These are phyloP conservation scores for Capitella teleta DNA, from an alignment of 1,140 invertebrate species.

Conservation along the genomic window DNA sequence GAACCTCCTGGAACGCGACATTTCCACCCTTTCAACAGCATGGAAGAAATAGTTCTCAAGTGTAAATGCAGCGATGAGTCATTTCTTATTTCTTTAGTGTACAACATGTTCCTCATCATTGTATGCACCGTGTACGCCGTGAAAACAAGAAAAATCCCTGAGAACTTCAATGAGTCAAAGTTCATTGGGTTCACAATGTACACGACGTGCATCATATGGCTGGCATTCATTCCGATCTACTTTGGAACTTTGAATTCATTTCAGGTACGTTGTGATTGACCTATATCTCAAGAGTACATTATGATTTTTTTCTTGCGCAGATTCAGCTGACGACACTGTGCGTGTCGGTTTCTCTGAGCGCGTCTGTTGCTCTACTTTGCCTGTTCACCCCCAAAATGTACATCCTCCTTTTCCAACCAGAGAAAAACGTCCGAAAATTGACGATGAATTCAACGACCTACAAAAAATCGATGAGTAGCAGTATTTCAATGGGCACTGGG, in stretches of 20 bases:
- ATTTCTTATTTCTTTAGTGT: constrained; percentile 14
- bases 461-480: no score
- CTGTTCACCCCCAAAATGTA: constrained; percentile 88
- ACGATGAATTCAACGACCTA: constrained; percentile 55
- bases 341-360: constrained; percentile 78
- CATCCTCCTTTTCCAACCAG: constrained; percentile 82
- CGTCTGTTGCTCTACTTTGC: constrained; percentile 77
- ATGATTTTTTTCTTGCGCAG: constrained; percentile 22
- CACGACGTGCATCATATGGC: constrained; percentile 67
- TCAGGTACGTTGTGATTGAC: constrained; percentile 7
- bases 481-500: no score
- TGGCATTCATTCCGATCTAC: constrained; percentile 63
- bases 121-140: constrained; percentile 60
- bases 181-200: constrained; percentile 89
- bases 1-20: constrained; percentile 72
- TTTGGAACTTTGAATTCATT: constrained; percentile 64
- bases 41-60: constrained; percentile 78
- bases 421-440: constrained; percentile 79
- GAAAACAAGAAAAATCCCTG: constrained; percentile 73
- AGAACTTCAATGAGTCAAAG: constrained; percentile 84
- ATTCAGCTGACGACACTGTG: constrained; percentile 82
- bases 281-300: background rate
- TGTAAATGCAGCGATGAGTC: constrained; percentile 57
- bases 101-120: constrained; percentile 50
- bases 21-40: constrained; percentile 74